phyloP scores from a whole-genome alignment of 2,888 invertebrate genomes.

The Mechanitis mazaeus region DNA sequence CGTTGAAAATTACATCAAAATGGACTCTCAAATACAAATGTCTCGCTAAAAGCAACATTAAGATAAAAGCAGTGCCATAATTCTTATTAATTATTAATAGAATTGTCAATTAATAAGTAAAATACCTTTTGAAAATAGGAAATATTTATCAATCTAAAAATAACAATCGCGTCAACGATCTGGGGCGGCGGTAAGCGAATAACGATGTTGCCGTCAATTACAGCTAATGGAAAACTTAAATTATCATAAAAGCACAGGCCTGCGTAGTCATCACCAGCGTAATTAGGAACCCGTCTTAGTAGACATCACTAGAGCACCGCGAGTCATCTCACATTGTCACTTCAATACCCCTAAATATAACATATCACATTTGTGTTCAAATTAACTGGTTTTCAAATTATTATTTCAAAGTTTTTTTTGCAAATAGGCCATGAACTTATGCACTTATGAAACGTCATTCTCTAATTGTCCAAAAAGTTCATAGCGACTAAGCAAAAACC shows the following conservation, averaged over 20 bases:
- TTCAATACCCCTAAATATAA: no score
- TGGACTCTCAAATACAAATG: conserved; percentile 65
- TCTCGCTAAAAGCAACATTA: conserved; percentile 69
- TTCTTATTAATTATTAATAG: conserved; percentile 72
- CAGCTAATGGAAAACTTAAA: conserved; percentile 76
- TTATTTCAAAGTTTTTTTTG: no score
- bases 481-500: no score
- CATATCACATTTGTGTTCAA: no score
- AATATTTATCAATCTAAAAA: conserved; percentile 71
- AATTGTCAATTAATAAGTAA: conserved; percentile 67
- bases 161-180: conserved; percentile 64
- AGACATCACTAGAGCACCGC: neutral
- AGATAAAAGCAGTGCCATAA: conserved; percentile 72
- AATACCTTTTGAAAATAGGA: conserved; percentile 66
- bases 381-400: no score
- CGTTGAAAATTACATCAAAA: conserved; percentile 64
- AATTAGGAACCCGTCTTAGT: conserved; percentile 25
- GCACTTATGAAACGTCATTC: no score
- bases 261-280: conserved; percentile 43
- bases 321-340: neutral
- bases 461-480: no score
- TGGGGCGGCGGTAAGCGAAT: conserved; percentile 68
- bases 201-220: conserved; percentile 76
- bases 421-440: no score
- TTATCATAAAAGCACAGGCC: conserved; percentile 74